Evolutionary conservation across 2,113 vertebrate genomes (phyloP).

Genomic region (Bujurquina vittata): DNA sequence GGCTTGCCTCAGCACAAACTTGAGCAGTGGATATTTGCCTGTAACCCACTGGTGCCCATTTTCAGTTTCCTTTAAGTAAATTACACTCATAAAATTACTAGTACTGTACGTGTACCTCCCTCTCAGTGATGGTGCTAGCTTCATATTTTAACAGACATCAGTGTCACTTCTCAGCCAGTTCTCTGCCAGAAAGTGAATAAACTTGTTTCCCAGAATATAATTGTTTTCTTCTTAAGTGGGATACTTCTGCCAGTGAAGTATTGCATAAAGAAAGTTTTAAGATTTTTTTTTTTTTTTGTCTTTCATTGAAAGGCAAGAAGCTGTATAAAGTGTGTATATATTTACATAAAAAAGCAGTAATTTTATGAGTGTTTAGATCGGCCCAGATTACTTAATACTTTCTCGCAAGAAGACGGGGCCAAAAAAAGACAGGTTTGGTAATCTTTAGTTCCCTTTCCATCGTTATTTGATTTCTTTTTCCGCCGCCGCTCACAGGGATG

Average conservation of each 20-base stretch:
- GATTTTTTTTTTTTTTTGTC: background rate
- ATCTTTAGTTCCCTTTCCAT: background rate
- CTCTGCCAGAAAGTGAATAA: background rate
- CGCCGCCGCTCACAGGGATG: slow-evolving; percentile 2
- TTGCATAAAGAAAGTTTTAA: background rate
- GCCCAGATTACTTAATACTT: slow-evolving; percentile 47
- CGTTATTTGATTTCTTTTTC: slow-evolving; percentile 13
- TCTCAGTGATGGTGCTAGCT: background rate
- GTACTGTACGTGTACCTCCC: background rate
- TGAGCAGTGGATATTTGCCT: background rate
- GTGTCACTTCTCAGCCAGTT: background rate
- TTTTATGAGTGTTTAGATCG: slow-evolving; percentile 48
- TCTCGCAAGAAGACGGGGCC: slow-evolving; percentile 33
- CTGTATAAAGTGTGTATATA: slow-evolving; percentile 63
- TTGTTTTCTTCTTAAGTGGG: slow-evolving; percentile 3
- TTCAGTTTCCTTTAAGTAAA: background rate
- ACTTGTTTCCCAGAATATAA: background rate
- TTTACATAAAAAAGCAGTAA: slow-evolving; percentile 48
- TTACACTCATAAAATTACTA: background rate
- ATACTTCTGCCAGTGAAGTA: slow-evolving; percentile 29
- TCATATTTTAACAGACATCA: background rate
- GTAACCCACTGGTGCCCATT: background rate
- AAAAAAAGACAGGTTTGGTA: slow-evolving; percentile 32
- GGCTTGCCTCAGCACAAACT: background rate
- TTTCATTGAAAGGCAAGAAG: slow-evolving; percentile 46